Conservation (phyloP, 2,113 vertebrate species). For the Poeciliopsis turrubarensis region DNA sequence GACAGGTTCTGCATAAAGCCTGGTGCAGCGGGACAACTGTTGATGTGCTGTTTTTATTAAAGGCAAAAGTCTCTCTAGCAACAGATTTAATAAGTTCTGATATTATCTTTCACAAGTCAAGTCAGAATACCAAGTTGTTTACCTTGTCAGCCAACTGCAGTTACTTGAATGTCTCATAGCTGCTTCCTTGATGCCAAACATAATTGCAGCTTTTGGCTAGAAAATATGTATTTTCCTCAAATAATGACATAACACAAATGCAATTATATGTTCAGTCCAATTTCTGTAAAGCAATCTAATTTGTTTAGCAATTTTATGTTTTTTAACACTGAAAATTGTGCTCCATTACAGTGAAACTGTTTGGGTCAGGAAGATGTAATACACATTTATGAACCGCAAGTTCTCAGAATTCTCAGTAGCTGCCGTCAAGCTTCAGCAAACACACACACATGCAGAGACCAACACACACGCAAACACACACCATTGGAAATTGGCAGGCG, state of each 20-base stretch:
- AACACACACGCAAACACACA: slow-evolving; percentile 12
- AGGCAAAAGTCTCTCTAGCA: not conserved
- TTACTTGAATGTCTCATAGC: not conserved
- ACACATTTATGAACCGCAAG: slow-evolving; percentile 33
- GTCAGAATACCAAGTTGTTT: not conserved
- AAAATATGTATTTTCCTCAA: not conserved
- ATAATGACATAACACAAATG: no score
- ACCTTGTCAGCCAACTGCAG: no score
- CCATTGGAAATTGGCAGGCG: slow-evolving; percentile 27
- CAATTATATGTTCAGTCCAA: not conserved
- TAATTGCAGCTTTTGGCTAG: not conserved
- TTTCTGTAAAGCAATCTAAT: not conserved
- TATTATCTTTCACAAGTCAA: not conserved
- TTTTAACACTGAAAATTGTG: not conserved
- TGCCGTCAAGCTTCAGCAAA: slow-evolving; percentile 30
- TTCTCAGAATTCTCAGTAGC: slow-evolving; percentile 44
- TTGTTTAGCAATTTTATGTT: not conserved
- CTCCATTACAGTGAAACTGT: slow-evolving; percentile 20
- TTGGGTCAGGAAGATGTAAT: slow-evolving; percentile 32
- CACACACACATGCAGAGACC: slow-evolving; percentile 10
- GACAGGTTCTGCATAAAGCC: not conserved
- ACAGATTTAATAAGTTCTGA: not conserved
- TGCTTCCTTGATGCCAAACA: not conserved
- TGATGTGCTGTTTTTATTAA: not conserved
- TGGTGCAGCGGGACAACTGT: not conserved